Conservation (phyloP, 2,113 vertebrate genomes). For the rat (Rattus norvegicus) region DNA sequence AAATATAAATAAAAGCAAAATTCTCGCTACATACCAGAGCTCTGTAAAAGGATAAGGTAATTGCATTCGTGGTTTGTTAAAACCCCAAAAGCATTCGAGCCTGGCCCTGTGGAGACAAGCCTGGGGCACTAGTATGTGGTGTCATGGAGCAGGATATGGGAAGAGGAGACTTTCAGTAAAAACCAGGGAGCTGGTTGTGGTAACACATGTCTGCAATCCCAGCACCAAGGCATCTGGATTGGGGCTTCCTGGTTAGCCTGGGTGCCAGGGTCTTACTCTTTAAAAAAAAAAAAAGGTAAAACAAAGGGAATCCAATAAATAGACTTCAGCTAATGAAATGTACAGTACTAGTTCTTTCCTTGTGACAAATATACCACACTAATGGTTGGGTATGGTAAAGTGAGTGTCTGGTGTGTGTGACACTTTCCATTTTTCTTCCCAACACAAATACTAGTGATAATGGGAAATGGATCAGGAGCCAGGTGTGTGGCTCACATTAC, state of each 20-base stretch:
- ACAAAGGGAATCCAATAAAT: neutral
- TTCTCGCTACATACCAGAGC: too few relatives aligned
- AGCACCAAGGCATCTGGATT: neutral
- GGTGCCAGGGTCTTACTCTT: neutral
- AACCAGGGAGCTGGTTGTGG: neutral
- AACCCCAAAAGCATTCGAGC: neutral
- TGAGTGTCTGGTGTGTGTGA: neutral
- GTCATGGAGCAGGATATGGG: neutral
- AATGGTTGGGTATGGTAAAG: neutral
- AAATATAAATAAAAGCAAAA: too few relatives aligned
- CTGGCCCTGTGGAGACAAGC: neutral
- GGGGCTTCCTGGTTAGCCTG: neutral
- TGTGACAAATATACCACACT: neutral
- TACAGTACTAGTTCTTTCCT: neutral
- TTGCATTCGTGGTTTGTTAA: too few relatives aligned
- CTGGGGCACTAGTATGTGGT: neutral
- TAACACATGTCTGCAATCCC: neutral
- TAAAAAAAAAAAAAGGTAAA: neutral
- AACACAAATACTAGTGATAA: neutral
- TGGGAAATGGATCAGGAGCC: neutral
- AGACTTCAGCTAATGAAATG: neutral
- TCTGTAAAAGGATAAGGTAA: too few relatives aligned
- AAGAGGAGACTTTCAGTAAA: neutral
- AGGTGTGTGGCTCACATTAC: neutral
- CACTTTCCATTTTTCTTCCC: neutral